These are phyloP conservation scores for Drosophila pectinifera DNA, from an alignment of 1,140 invertebrate species.

Conservation along the genomic window DNA sequence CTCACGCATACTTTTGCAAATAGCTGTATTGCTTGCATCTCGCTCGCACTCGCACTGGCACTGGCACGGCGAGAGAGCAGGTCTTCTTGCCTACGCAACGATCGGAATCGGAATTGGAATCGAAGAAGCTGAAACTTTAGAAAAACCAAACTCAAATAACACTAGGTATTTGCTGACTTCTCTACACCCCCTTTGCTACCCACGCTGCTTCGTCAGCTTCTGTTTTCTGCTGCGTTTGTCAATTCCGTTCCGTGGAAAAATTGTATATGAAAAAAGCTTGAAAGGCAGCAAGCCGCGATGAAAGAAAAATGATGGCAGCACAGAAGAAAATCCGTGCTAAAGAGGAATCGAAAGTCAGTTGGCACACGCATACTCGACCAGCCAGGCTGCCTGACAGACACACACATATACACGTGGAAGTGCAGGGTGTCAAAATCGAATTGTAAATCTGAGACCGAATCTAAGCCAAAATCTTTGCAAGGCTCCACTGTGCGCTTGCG, in stretches of 20 bases:
- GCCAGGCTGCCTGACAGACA: not conserved
- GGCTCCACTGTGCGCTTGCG: slow-evolving; percentile 41
- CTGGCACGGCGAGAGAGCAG: slow-evolving; percentile 20
- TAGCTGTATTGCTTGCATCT: slow-evolving; percentile 15
- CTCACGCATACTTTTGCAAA: slow-evolving; percentile 24
- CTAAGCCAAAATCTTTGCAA: slow-evolving; percentile 30
- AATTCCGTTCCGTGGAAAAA: slow-evolving; percentile 29
- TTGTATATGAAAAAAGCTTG: slow-evolving; percentile 29
- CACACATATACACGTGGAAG: slow-evolving; percentile 17
- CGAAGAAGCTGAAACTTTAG: slow-evolving; percentile 7
- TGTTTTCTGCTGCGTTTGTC: slow-evolving; percentile 44
- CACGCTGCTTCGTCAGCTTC: slow-evolving; percentile 2
- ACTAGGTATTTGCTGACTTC: slow-evolving; percentile 1
- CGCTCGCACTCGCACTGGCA: slow-evolving; percentile 24
- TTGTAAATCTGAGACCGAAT: slow-evolving; percentile 24
- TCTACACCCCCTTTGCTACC: not conserved
- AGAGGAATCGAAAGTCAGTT: slow-evolving; percentile 53
- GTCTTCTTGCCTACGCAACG: slow-evolving; percentile 34
- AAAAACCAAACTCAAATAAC: slow-evolving; percentile 16
- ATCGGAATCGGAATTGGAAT: slow-evolving; percentile 37
- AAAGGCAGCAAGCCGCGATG: slow-evolving; percentile 15
- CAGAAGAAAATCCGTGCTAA: slow-evolving; percentile 45
- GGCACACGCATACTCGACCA: slow-evolving; percentile 23
- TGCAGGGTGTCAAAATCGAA: slow-evolving; percentile 21
- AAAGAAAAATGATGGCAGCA: slow-evolving; percentile 47